These are phyloP conservation scores for Sarcophaga caerulescens DNA, from an alignment of 2,888 invertebrate species.

Conservation along the genomic window DNA sequence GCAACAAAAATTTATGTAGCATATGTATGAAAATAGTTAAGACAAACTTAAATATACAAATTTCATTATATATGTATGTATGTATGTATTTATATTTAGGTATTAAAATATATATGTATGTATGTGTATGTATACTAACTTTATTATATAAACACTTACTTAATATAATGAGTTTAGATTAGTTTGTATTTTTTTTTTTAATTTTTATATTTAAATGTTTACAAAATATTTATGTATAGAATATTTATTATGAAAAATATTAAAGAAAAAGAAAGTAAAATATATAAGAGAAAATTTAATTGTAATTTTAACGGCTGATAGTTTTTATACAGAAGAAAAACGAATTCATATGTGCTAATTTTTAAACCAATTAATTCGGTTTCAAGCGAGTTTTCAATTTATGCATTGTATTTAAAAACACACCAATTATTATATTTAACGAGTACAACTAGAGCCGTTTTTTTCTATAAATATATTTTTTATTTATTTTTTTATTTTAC, in stretches of 20 bases:
- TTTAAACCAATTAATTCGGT: too few species aligned
- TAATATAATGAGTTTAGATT: constrained; percentile 34
- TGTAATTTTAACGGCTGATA: too few species aligned
- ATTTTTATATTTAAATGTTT: background rate
- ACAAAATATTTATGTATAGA: too few species aligned
- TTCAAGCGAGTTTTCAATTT: background rate
- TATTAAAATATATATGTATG: constrained; percentile 46
- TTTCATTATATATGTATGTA: background rate
- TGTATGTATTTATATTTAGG: constrained; percentile 17
- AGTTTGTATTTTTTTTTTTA: constrained; percentile 12
- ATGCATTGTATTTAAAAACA: constrained; percentile 4
- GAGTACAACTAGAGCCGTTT: constrained; percentile 19
- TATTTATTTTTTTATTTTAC: constrained; percentile 15
- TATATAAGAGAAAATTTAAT: too few species aligned
- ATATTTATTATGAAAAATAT: too few species aligned
- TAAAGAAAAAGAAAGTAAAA: too few species aligned
- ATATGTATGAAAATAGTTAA: constrained; percentile 2
- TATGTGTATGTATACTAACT: constrained; percentile 25
- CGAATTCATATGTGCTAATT: too few species aligned
- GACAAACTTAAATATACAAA: constrained; percentile 23
- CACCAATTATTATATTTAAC: background rate
- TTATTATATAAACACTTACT: constrained; percentile 47
- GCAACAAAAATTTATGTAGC: background rate
- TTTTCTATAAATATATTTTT: constrained; percentile 12
- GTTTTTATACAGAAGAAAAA: too few species aligned